Evolutionary conservation across 2,888 invertebrate genomes (phyloP).

Genomic region (Orthosia gracilis): DNA sequence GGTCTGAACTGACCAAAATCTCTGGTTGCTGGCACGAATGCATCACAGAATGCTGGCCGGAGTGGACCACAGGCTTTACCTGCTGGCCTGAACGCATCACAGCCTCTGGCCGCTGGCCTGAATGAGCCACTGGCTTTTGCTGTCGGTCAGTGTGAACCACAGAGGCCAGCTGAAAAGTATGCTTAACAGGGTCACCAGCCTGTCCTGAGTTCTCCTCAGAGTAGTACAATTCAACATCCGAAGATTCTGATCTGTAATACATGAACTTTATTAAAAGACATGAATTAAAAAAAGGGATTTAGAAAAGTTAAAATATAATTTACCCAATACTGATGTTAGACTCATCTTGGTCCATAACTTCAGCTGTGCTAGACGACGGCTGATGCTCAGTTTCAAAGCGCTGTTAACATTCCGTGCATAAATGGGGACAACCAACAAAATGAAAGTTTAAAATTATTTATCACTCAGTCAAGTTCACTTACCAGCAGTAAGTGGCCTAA

Average conservation of each 20-base stretch:
- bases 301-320: not conserved
- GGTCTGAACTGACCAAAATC: not conserved
- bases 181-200: not conserved
- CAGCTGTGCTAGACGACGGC: constrained; percentile 33
- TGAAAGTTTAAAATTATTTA: not conserved
- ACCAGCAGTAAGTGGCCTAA: not conserved
- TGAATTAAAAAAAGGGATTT: not conserved
- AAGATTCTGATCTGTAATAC: constrained; percentile 32
- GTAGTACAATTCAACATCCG: constrained; percentile 29
- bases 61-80: not conserved
- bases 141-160: not conserved
- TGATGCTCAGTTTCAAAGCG: constrained; percentile 29
- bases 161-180: not conserved
- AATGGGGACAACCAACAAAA: not conserved
- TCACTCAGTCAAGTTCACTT: not conserved
- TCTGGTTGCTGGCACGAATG: not conserved
- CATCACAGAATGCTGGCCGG: not conserved
- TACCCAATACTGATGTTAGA: constrained; percentile 1
- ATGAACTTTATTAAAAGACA: constrained; percentile 5
- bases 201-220: constrained; percentile 11
- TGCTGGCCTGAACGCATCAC: not conserved
- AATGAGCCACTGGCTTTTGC: not conserved
- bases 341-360: constrained; percentile 13
- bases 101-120: not conserved
- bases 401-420: not conserved